phyloP scores from a whole-genome alignment of 2,888 invertebrate genomes.

The Drosophila rubida region DNA sequence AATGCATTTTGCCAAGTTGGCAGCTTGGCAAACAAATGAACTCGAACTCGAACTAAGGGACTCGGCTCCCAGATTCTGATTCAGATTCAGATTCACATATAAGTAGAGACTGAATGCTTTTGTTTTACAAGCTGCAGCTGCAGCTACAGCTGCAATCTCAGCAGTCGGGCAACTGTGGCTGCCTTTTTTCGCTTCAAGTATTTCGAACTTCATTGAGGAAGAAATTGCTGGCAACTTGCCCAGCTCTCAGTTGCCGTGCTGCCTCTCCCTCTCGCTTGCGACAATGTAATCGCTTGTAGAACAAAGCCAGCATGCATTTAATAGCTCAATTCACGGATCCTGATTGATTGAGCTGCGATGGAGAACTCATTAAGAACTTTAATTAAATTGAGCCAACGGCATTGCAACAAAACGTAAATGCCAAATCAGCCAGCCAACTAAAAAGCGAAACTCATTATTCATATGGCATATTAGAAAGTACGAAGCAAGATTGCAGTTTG shows the following conservation, averaged over 20 bases:
- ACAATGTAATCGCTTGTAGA: conserved; percentile 67
- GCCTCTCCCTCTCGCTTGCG: conserved; percentile 7
- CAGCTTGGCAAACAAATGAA: conserved; percentile 75
- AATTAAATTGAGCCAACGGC: conserved; percentile 68
- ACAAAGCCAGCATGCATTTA: conserved; percentile 66
- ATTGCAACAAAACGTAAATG: conserved; percentile 21
- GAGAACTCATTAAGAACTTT: conserved; percentile 79
- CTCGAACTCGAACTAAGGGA: conserved; percentile 51
- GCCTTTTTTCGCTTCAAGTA: conserved; percentile 55
- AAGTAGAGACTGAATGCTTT: conserved; percentile 31
- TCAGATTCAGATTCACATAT: conserved; percentile 26
- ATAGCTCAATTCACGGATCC: conserved; percentile 60
- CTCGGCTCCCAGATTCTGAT: conserved; percentile 25
- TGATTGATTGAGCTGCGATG: conserved; percentile 76
- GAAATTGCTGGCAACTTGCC: conserved; percentile 62
- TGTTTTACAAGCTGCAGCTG: conserved; percentile 49
- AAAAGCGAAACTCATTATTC: conserved; percentile 66
- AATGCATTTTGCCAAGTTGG: conserved; percentile 73
- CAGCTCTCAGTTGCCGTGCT: conserved; percentile 14
- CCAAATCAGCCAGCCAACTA: conserved; percentile 8
- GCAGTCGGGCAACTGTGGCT: conserved; percentile 49
- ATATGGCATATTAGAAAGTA: conserved; percentile 47
- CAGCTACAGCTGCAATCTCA: conserved; percentile 53
- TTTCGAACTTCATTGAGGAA: conserved; percentile 64
- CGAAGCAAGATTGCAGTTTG: not conserved